These are phyloP conservation scores for Oreonectes daqikongensis DNA, from an alignment of 2,797 vertebrate genomes.

Conservation along the genomic window DNA sequence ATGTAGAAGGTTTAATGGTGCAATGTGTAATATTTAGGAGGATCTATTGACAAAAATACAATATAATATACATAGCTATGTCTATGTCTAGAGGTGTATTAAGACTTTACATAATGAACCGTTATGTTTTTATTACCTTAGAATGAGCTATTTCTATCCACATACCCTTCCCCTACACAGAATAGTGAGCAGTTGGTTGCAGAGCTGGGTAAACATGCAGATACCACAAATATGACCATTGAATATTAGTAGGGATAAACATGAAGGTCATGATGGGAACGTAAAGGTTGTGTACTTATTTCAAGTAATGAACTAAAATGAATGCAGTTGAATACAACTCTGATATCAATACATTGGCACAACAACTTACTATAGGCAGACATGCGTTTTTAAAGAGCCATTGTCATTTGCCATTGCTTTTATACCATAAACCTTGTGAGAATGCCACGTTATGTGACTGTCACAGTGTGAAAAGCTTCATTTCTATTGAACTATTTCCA, in stretches of 20 bases:
- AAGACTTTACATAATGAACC: too few relatives aligned
- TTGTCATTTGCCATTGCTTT: neutral
- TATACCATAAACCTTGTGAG: neutral
- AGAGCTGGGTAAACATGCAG: neutral
- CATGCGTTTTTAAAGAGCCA: neutral
- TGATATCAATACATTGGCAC: too few relatives aligned
- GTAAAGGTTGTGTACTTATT: neutral
- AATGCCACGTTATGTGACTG: neutral
- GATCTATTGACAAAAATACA: too few relatives aligned
- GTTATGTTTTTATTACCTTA: too few relatives aligned
- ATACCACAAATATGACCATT: neutral
- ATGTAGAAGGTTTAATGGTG: too few relatives aligned
- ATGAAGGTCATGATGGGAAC: neutral
- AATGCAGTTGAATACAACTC: neutral
- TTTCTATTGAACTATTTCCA: slow-evolving; percentile 10
- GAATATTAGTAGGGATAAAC: neutral
- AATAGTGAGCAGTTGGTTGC: too few relatives aligned
- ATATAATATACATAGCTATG: too few relatives aligned
- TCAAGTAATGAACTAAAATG: neutral
- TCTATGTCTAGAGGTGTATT: too few relatives aligned
- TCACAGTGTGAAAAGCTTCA: slow-evolving; percentile 6
- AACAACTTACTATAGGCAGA: neutral
- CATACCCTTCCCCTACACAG: too few relatives aligned
- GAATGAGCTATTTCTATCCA: too few relatives aligned
- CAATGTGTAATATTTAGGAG: too few relatives aligned